Conservation (phyloP, 2,113 vertebrate species). For the Malurus elegans region DNA sequence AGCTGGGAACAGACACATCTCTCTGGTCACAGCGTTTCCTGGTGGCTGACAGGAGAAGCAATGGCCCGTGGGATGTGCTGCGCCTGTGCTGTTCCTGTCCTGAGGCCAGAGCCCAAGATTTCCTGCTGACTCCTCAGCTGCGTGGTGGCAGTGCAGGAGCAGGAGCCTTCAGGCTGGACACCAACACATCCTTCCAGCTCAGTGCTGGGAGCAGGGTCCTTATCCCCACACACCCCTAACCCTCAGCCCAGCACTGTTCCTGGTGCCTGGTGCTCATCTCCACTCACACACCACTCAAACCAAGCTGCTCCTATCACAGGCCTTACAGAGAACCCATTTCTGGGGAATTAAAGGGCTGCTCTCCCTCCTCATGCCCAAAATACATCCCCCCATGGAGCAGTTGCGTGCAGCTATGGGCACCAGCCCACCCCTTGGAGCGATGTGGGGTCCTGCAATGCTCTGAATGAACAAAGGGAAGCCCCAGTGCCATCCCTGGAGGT, state of each 20-base stretch:
- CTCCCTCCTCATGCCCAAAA: neutral
- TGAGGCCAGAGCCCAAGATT: neutral
- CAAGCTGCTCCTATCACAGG: neutral
- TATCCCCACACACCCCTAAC: neutral
- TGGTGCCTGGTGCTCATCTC: neutral
- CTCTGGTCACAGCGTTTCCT: neutral
- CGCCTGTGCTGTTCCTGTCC: neutral
- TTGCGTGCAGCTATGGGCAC: neutral
- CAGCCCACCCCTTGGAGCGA: neutral
- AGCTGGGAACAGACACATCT: neutral
- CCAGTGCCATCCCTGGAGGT: neutral
- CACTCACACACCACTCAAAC: neutral
- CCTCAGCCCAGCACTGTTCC: rapidly evolving
- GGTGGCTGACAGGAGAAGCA: neutral
- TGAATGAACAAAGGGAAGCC: neutral
- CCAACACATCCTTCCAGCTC: neutral
- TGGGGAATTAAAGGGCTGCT: neutral
- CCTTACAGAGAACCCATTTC: neutral
- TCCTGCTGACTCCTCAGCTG: neutral
- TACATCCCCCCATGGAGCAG: rapidly evolving
- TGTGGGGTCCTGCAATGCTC: neutral
- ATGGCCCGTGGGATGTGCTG: neutral
- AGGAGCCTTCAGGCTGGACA: neutral
- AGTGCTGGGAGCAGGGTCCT: neutral
- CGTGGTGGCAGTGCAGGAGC: neutral